Conservation (phyloP, 1,140 invertebrate species). For the Homarus americanus region DNA sequence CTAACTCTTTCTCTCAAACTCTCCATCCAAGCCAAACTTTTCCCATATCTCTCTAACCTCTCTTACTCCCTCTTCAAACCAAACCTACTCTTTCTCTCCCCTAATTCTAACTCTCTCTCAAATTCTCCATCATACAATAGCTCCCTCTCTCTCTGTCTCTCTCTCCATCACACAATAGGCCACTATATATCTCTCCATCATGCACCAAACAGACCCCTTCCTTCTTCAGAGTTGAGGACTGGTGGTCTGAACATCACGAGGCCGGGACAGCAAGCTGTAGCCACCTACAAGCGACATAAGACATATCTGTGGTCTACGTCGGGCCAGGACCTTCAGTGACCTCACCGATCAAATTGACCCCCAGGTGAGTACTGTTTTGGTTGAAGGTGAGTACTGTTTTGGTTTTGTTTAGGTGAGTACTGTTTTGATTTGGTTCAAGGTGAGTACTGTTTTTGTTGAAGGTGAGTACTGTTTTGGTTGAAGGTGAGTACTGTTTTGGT, state of each 20-base stretch:
- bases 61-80: not conserved
- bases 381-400: too few species aligned
- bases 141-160: not conserved
- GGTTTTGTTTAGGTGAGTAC: too few species aligned
- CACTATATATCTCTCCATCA: too few species aligned
- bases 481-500: too few species aligned
- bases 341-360: constrained; percentile 34
- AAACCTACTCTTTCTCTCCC: not conserved
- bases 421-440: too few species aligned
- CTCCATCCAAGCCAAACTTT: too few species aligned
- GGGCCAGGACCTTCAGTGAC: constrained; percentile 10
- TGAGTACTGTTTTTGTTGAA: too few species aligned
- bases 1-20: not conserved
- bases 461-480: too few species aligned
- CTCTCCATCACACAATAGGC: not conserved
- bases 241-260: not conserved
- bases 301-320: not conserved
- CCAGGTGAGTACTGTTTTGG: not conserved
- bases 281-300: not conserved
- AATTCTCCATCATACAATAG: too few species aligned
- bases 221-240: not conserved
- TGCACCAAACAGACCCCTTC: too few species aligned
- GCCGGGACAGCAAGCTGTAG: not conserved
- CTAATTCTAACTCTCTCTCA: constrained; percentile 5
- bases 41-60: too few species aligned